phyloP scores from a whole-genome alignment of 2,797 vertebrate species.

The Eospalax fontanierii region DNA sequence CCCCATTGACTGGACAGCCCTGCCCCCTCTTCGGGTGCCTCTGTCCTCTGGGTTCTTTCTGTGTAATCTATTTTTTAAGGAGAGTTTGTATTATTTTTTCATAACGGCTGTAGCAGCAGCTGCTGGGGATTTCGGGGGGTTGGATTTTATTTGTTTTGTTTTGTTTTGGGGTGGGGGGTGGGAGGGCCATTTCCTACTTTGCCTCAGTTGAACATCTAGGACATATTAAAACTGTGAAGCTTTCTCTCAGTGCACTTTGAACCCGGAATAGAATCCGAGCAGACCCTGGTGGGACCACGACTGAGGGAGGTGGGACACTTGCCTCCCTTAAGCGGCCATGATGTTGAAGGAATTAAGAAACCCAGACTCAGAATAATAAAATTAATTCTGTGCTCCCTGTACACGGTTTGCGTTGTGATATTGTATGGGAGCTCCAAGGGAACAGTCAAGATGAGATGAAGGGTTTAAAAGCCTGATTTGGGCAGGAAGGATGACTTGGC shows the following conservation, averaged over 20 bases:
- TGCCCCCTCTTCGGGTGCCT: background rate
- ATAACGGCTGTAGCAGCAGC: conserved; percentile 83
- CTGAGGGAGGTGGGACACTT: conserved; percentile 78
- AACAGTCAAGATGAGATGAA: rapidly evolving
- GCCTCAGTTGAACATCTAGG: conserved; percentile 90
- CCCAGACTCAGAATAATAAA: conserved; percentile 77
- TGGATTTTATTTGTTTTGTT: background rate
- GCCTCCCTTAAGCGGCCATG: conserved; percentile 31
- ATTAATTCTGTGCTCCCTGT: conserved; percentile 66
- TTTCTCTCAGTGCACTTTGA: conserved; percentile 89
- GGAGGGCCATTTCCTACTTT: conserved; percentile 88
- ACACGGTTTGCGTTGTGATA: background rate
- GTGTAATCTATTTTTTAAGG: conserved; percentile 92
- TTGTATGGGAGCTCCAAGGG: conserved; percentile 12
- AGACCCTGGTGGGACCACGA: conserved; percentile 82
- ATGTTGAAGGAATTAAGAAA: background rate
- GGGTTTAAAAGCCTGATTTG: background rate
- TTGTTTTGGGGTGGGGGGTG: conserved; percentile 61
- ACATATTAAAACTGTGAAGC: conserved; percentile 91
- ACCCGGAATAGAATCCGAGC: conserved; percentile 84
- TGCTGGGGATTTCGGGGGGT: conserved; percentile 82
- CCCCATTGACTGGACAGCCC: background rate
- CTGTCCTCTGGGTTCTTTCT: conserved; percentile 89
- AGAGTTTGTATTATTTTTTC: conserved; percentile 93
- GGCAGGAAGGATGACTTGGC: background rate